These are phyloP conservation scores for Ornithorhynchus anatinus DNA, from an alignment of 2,113 vertebrate species.

Conservation along the genomic window DNA sequence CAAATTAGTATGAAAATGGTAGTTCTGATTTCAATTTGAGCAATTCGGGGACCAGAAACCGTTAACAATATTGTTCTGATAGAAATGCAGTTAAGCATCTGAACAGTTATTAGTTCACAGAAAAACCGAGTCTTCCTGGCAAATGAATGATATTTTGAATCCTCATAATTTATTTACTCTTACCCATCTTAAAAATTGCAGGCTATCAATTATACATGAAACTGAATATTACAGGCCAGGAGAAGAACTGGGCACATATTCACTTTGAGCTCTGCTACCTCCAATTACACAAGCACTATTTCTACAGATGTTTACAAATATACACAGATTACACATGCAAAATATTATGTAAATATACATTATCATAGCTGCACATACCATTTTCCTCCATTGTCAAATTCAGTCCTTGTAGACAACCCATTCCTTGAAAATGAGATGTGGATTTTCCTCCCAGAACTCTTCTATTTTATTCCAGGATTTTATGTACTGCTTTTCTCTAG, in stretches of 20 bases:
- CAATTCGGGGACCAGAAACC: conserved; percentile 17
- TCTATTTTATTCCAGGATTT: neutral
- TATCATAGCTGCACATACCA: neutral
- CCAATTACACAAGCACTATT: conserved; percentile 31
- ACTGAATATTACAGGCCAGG: conserved; percentile 42
- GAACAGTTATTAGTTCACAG: conserved; percentile 36
- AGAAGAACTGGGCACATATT: conserved; percentile 18
- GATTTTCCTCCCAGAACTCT: neutral
- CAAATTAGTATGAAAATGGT: no score
- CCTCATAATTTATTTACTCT: conserved; percentile 70
- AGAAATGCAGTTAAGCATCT: conserved; percentile 24
- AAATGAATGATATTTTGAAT: conserved; percentile 63
- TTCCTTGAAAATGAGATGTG: neutral
- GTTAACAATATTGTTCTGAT: conserved; percentile 17
- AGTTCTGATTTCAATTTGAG: neutral
- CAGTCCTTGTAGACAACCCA: neutral
- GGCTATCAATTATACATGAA: conserved; percentile 61
- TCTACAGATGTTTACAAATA: neutral
- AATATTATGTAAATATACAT: conserved; percentile 8
- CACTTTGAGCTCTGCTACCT: conserved; percentile 34
- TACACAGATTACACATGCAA: neutral
- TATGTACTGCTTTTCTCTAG: neutral
- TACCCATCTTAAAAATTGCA: conserved; percentile 62
- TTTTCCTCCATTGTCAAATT: conserved; percentile 6
- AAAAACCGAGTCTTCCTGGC: conserved; percentile 44